Evolutionary conservation across 2,888 invertebrate species (phyloP), one percentile per base, ranked within the genome.

Genomic region (Phasia obesa): DNA sequence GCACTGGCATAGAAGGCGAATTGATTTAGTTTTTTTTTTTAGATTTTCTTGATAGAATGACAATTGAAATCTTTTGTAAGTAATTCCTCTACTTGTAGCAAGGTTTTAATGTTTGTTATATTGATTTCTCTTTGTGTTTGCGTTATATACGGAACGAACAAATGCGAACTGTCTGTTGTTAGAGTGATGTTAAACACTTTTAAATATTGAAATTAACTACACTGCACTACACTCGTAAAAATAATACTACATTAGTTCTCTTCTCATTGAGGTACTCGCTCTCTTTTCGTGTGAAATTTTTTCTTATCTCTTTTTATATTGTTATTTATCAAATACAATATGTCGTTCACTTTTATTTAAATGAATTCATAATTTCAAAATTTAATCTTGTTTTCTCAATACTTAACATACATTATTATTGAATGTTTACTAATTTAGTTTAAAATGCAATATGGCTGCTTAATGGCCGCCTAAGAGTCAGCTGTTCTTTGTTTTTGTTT

Each of bases 1-100:
- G 92, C 96, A 96, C 96, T 96, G 96, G 96, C 93, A 95, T 93
- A 96, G 96, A 96, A 96, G 96, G 95, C 94, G 93, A 93, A 93
- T 42, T 21, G 55, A 70, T 70, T 75, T 59, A 64, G 73, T 65
- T 73, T 49, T 53, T 80, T 73, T 80, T 62, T 44, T 78, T 69
- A 19, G 27, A 35, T 64, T 69, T 64, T 59, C 53, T 79, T 55
- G 60, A 80, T 69, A 53, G 21, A 74, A 74, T 85, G 82, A 84
- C 83, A 82, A 76, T 77, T 79, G 84, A 69, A 79, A 77, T 83
- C 64, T 84, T 79, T 75, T 35, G 42, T 55, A 42, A 73, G 55
- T 81, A 75, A 57, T 57, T 55, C 69, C 21, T 62, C 42, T 35
- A 62, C 53, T 64, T 55, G 44, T 35, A 38, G 35, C 27, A 64